These are phyloP conservation scores for Eulemur rufifrons DNA, from an alignment of 2,113 vertebrate species.

Conservation along the genomic window DNA sequence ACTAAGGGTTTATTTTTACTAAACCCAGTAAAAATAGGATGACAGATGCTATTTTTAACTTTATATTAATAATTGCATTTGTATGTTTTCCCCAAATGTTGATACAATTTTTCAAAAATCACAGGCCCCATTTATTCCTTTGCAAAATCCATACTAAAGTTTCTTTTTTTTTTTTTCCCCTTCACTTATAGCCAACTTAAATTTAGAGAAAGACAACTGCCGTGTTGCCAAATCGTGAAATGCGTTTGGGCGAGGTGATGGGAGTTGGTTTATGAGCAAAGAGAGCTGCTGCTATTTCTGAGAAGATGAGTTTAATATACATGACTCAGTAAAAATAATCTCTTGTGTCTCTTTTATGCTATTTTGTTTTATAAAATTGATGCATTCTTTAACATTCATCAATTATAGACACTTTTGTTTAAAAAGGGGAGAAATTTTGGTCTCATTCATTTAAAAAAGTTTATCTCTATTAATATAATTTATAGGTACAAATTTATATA, in stretches of 20 bases:
- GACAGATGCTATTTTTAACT: not conserved
- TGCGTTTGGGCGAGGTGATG: not conserved
- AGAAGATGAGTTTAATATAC: not conserved
- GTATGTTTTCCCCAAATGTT: not conserved
- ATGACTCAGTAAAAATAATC: slow-evolving; percentile 21
- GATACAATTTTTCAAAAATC: not conserved
- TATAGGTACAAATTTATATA: not conserved
- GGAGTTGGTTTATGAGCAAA: not conserved
- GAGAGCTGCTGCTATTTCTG: not conserved
- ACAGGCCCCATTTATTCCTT: not conserved
- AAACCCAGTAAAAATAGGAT: not conserved
- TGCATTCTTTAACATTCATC: not conserved
- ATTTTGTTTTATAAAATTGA: not conserved
- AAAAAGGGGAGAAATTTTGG: not conserved
- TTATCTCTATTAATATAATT: not conserved
- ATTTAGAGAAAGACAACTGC: slow-evolving; percentile 52
- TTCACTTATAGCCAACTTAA: not conserved
- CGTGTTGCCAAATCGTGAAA: not conserved
- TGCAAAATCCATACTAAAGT: not conserved
- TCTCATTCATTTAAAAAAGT: not conserved
- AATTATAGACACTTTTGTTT: not conserved
- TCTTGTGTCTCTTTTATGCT: not conserved
- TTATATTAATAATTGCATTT: not conserved
- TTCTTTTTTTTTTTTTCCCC: not conserved
- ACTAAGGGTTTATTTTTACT: not conserved